A percentile compares a stretch with the other conserved stretches of the same genome.
These are phyloP conservation scores for Nomia melanderi DNA, from an alignment of 1,140 invertebrate genomes.

Conservation along the genomic window DNA sequence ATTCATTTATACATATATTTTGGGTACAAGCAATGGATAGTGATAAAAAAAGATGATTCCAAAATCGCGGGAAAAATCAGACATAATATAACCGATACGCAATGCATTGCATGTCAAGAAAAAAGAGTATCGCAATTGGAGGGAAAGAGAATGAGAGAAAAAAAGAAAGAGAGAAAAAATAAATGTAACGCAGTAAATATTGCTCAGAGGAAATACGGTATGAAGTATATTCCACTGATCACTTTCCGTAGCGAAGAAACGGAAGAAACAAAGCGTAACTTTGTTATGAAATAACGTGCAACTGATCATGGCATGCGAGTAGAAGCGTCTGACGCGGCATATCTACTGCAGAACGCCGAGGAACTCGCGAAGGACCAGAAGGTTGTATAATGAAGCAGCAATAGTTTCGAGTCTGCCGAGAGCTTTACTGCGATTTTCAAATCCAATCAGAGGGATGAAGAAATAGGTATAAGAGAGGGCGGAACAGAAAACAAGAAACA, in stretches of 20 bases:
- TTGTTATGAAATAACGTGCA: slow-evolving; percentile 50
- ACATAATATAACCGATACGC: slow-evolving; percentile 10
- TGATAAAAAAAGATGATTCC: slow-evolving; percentile 16
- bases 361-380: neutral
- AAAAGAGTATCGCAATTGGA: slow-evolving; percentile 8
- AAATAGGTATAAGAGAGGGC: slow-evolving; percentile 9
- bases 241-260: neutral
- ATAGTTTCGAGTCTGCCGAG: slow-evolving; percentile 14
- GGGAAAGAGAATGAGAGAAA: neutral
- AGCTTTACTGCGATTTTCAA: neutral
- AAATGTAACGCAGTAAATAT: neutral
- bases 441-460: slow-evolving; percentile 8
- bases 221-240: neutral
- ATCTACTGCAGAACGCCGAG: slow-evolving; percentile 9
- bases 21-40: slow-evolving; percentile 42
- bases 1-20: slow-evolving; percentile 43
- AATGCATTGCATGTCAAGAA: slow-evolving; percentile 19
- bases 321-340: slow-evolving; percentile 31
- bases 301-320: slow-evolving; percentile 53
- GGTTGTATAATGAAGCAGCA: slow-evolving; percentile 3
- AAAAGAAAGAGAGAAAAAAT: too few species aligned
- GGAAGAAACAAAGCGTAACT: slow-evolving; percentile 22
- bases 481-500: slow-evolving; percentile 64
- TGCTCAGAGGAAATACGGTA: neutral
- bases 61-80: slow-evolving; percentile 1